These are phyloP conservation scores for Caenorhabditis inopinata DNA, from an alignment of 1,140 invertebrate species.

Conservation along the genomic window DNA sequence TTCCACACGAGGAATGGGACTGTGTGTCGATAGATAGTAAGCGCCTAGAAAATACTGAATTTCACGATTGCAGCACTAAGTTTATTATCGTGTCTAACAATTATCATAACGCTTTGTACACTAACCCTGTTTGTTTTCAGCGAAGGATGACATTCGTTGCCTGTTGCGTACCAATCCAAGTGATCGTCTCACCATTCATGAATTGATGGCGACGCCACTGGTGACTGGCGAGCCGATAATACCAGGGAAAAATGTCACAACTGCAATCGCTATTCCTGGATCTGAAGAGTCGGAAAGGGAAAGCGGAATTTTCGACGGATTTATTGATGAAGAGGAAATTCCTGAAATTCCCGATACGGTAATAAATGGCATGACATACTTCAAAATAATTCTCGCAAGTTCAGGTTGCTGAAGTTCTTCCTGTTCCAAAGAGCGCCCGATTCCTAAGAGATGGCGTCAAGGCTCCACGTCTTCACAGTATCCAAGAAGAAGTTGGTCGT, in stretches of 20 bases:
- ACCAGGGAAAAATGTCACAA: conserved; percentile 2
- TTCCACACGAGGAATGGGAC: conserved; percentile 90
- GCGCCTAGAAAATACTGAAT: conserved; percentile 18
- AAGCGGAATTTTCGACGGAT: conserved; percentile 32
- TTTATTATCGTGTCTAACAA: neutral
- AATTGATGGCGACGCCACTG: conserved; percentile 85
- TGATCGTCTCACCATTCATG: conserved; percentile 81
- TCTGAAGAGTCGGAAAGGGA: neutral
- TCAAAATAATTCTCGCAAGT: conserved; percentile 81
- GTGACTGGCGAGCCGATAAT: conserved; percentile 73
- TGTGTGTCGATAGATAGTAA: conserved; percentile 81
- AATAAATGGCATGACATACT: conserved; percentile 80
- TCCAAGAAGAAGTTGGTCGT: conserved; percentile 88
- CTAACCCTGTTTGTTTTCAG: conserved; percentile 61
- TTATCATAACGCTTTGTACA: neutral
- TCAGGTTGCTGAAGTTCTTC: conserved; percentile 56
- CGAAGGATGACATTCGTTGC: conserved; percentile 87
- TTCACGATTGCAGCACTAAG: neutral
- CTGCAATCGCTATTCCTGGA: conserved; percentile 31
- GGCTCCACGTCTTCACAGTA: conserved; percentile 56
- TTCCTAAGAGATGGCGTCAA: conserved; percentile 50
- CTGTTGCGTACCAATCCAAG: conserved; percentile 88
- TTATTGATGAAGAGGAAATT: conserved; percentile 34
- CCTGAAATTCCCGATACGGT: conserved; percentile 70
- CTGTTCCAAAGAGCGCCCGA: conserved; percentile 39